Evolutionary conservation across 2,888 invertebrate genomes (phyloP).

Genomic region (Metalampra italica): DNA sequence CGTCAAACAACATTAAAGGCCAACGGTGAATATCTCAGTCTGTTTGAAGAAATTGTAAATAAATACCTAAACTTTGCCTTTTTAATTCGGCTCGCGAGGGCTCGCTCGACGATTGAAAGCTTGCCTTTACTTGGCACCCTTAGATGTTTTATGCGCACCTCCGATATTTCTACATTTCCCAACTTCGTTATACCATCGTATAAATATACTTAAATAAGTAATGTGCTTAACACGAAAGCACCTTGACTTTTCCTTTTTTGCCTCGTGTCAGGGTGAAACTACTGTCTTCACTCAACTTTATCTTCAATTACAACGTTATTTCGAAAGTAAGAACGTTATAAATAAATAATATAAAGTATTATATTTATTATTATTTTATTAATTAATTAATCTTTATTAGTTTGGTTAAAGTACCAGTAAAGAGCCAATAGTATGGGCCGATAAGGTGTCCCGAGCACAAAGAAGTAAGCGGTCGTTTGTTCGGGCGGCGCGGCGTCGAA

Average conservation of each 20-base stretch:
- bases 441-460: constrained; percentile 46
- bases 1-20: constrained; percentile 2
- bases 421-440: constrained; percentile 28
- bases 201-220: too few species aligned
- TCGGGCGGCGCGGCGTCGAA: constrained; percentile 41
- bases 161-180: not conserved
- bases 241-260: too few species aligned
- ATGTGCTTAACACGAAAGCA: too few species aligned
- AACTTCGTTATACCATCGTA: too few species aligned
- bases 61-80: constrained; percentile 9
- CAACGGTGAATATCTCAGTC: constrained; percentile 1
- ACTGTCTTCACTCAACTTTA: too few species aligned
- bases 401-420: not conserved
- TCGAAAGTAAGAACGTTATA: too few species aligned
- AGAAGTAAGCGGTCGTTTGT: constrained; percentile 53
- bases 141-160: not conserved
- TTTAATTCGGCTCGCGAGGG: constrained; percentile 4
- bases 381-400: too few species aligned
- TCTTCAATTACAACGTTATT: too few species aligned
- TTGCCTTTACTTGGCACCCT: not conserved
- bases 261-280: too few species aligned
- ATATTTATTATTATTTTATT: too few species aligned
- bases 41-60: constrained; percentile 10
- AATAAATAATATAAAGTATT: too few species aligned
- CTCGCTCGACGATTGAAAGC: not conserved